Base-by-base conservation (phyloP, 2,113 vertebrate species). In the Grus americana region DNA sequence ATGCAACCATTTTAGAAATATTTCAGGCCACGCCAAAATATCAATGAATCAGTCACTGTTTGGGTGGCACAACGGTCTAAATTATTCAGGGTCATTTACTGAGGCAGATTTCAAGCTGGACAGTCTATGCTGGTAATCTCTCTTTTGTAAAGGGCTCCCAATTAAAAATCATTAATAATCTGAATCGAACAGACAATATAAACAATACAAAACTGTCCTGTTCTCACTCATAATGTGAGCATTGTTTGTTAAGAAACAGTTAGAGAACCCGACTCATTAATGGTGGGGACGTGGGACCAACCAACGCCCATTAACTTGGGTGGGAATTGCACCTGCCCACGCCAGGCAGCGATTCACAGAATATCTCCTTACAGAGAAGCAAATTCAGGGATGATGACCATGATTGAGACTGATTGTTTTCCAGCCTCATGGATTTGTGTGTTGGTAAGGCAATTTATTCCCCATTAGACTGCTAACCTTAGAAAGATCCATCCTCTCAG, bases 61-160 rank as follows among this genome's bases (percentile, higher is more conserved):
- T 97, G 94, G 91, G 97, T 97, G 89, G 85, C 85, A 95, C 88
- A 96, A 96, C 76, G 19, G 94, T 95, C 83, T 94, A 58, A 95
- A 97, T 97, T 97, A 93, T 96, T 97, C 95, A 95, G 83, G 85
- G 91, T 96, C 79, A 50, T 94, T 98, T 93, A 91, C 81, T 63
- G 44, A 97, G 93, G 95, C 78, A 95, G 85, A 96, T 92, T 95
- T 97, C 82, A 95, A 86, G 66, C 68, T 85, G 92, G 83, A 95
- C 83, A 93, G 83, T 88, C 63, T 79, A 54, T 88, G 73, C 76
- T 91, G 92, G 78, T 92, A 94, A 96, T 78, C 82, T 95, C 85
- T 86, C 94, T 81, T 96, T 96, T 96, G 93, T 90, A 54, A 71
- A 93, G 24, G 15, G 22, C 29, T 87, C 68, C 94, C 85, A 95